Conservation (phyloP, 2,888 invertebrate species). For the Eudemis profundana region DNA sequence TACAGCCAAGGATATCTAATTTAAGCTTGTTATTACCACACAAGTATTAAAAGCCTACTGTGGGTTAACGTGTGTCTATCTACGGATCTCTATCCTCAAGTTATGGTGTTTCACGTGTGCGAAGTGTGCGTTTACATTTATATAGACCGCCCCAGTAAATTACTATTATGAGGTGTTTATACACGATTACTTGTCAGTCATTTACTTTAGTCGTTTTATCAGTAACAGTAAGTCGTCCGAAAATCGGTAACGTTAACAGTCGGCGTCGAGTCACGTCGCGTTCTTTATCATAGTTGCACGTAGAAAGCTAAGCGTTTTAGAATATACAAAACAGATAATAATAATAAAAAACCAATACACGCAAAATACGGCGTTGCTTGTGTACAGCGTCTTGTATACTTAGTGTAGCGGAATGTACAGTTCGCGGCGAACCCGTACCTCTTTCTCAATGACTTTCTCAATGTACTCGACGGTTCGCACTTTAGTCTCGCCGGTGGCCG, state of each 20-base stretch:
- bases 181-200: constrained; percentile 57
- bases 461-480: constrained; percentile 97
- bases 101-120: constrained; percentile 60
- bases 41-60: constrained; percentile 25
- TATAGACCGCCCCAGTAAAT: constrained; percentile 54
- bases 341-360: constrained; percentile 61
- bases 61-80: constrained; percentile 53
- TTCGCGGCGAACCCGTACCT: constrained; percentile 88
- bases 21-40: constrained; percentile 41
- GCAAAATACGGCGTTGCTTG: constrained; percentile 78
- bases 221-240: constrained; percentile 23
- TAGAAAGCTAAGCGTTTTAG: constrained; percentile 79
- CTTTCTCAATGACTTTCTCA: constrained; percentile 97
- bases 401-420: constrained; percentile 73
- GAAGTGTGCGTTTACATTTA: constrained; percentile 55
- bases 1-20: constrained; percentile 19
- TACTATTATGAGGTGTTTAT: constrained; percentile 56
- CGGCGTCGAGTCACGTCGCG: constrained; percentile 32
- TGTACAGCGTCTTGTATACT: constrained; percentile 74
- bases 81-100: constrained; percentile 53
- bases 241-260: constrained; percentile 7
- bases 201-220: constrained; percentile 47
- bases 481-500: constrained; percentile 93
- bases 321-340: constrained; percentile 59
- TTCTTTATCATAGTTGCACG: constrained; percentile 60